Conservation (phyloP, 1,140 invertebrate species). For the Propsilocerus akamusi region DNA sequence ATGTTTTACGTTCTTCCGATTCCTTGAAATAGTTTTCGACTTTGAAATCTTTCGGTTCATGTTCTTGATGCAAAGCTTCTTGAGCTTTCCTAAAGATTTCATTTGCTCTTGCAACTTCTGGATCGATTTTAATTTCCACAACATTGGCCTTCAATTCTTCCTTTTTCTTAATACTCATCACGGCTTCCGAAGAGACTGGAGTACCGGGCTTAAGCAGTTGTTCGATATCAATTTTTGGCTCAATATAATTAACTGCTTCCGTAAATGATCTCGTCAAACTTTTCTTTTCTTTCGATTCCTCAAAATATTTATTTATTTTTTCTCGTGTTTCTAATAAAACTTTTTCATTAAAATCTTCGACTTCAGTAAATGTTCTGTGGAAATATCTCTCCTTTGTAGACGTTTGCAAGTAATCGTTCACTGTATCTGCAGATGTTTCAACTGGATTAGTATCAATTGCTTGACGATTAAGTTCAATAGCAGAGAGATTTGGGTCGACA, state of each 20-base stretch:
- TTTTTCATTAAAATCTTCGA: neutral
- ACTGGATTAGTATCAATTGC: too few relatives aligned
- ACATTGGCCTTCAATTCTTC: neutral
- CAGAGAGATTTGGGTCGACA: too few relatives aligned
- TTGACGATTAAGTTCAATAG: too few relatives aligned
- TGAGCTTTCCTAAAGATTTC: neutral
- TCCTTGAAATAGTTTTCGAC: neutral
- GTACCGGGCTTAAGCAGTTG: neutral
- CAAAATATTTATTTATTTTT: neutral
- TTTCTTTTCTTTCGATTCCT: neutral
- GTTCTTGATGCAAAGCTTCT: neutral
- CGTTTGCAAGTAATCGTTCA: neutral
- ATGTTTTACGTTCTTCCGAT: neutral
- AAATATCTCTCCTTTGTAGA: neutral
- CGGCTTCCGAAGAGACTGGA: neutral
- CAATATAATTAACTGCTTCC: neutral
- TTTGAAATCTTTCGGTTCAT: neutral
- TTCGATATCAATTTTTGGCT: neutral
- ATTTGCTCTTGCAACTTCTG: neutral
- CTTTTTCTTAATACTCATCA: neutral
- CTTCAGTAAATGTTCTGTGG: neutral
- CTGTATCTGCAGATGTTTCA: neutral
- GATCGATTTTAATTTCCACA: neutral
- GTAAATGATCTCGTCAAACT: neutral
- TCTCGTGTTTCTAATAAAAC: neutral